Evolutionary conservation across 2,113 vertebrate genomes (phyloP).

Genomic region (Amblyopsis rosae): DNA sequence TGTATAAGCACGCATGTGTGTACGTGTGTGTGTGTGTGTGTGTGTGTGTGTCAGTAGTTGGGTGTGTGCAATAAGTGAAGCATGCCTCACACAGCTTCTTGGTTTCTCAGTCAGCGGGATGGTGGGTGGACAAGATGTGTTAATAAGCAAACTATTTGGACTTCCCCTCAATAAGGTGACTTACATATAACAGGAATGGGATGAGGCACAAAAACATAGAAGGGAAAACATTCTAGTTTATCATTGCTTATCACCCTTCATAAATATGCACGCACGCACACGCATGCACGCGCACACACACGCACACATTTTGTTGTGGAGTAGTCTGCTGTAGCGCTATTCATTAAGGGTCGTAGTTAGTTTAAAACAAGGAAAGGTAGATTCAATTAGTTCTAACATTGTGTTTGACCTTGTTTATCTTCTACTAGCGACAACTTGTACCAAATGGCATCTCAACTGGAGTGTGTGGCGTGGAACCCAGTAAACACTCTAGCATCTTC

Average conservation of each 20-base stretch:
- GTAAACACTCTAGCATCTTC: constrained; percentile 66
- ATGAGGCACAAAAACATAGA: constrained; percentile 11
- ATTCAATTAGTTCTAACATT: too few relatives aligned
- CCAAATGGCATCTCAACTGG: constrained; percentile 75
- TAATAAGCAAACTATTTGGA: constrained; percentile 58
- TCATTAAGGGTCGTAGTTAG: too few relatives aligned
- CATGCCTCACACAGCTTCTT: constrained; percentile 50
- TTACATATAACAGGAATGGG: constrained; percentile 31
- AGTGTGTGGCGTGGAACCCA: constrained; percentile 73
- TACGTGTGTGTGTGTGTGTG: constrained; percentile 34
- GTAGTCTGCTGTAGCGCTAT: too few relatives aligned
- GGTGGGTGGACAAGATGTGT: constrained; percentile 61
- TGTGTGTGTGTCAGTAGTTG: constrained; percentile 16
- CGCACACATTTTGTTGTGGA: not conserved
- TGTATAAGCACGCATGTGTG: constrained; percentile 28
- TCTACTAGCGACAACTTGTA: constrained; percentile 67
- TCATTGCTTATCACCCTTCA: not conserved
- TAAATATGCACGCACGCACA: not conserved
- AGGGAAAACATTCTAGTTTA: constrained; percentile 6
- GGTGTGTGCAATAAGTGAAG: constrained; percentile 50
- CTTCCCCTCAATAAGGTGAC: constrained; percentile 39
- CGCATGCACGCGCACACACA: not conserved
- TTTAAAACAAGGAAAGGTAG: too few relatives aligned
- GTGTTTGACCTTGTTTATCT: constrained; percentile 17
- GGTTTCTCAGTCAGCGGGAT: constrained; percentile 57